These are phyloP conservation scores for Zosterops borbonicus DNA, from an alignment of 2,113 vertebrate species.

Conservation along the genomic window DNA sequence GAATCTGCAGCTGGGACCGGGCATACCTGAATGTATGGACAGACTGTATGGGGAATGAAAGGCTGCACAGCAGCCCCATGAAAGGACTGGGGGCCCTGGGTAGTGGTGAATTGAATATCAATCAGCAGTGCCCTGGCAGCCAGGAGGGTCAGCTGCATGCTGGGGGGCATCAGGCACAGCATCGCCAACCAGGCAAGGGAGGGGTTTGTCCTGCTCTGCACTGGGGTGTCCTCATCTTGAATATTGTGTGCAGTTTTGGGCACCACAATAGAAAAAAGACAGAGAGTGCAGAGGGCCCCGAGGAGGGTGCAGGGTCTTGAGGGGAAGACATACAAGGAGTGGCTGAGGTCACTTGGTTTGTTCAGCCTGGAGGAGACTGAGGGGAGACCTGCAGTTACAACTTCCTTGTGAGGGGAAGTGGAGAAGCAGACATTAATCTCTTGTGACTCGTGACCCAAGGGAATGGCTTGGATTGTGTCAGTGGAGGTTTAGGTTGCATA, in stretches of 20 bases:
- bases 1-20: neutral
- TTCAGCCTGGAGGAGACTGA: neutral
- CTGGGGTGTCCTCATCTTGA: neutral
- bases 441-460: neutral
- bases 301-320: neutral
- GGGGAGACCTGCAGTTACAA: neutral
- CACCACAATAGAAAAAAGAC: neutral
- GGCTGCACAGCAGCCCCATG: neutral
- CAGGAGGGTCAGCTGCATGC: rapidly evolving
- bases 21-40: neutral
- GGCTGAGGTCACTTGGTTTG: neutral
- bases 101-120: rapidly evolving
- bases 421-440: neutral
- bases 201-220: neutral
- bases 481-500: neutral
- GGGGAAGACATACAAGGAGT: neutral
- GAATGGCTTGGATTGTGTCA: neutral
- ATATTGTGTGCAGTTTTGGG: neutral
- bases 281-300: neutral
- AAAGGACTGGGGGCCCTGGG: neutral
- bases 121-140: neutral
- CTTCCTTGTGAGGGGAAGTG: neutral
- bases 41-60: neutral
- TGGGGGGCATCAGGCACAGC: neutral
- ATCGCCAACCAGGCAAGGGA: rapidly evolving